phyloP scores from a whole-genome alignment of 2,888 invertebrate genomes.

The Leptogaster cylindrica region DNA sequence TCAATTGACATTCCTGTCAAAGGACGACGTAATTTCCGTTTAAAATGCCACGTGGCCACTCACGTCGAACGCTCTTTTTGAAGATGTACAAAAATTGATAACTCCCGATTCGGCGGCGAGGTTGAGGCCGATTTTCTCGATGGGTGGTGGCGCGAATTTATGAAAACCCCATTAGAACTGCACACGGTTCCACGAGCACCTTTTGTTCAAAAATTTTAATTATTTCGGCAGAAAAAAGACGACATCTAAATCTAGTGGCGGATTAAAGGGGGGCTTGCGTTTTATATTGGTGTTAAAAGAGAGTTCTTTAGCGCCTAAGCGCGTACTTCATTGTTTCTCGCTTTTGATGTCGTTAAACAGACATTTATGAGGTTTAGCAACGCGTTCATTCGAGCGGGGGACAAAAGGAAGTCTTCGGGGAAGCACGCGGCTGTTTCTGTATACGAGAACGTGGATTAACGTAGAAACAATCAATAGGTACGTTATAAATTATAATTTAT shows the following conservation, averaged over 20 bases:
- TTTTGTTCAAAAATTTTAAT: conserved; percentile 38
- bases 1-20: conserved; percentile 43
- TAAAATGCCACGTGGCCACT: conserved; percentile 45
- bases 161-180: conserved; percentile 31
- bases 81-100: conserved; percentile 37
- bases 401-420: too few species aligned
- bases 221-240: conserved; percentile 23
- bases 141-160: conserved; percentile 20
- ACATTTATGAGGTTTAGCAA: too few species aligned
- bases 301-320: conserved; percentile 14
- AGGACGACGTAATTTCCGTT: conserved; percentile 44
- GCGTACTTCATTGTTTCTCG: conserved; percentile 26
- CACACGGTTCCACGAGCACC: conserved; percentile 4
- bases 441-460: too few species aligned
- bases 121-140: conserved; percentile 17
- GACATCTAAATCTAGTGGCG: neutral
- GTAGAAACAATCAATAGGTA: too few species aligned
- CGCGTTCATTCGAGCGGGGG: too few species aligned
- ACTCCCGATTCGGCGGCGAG: conserved; percentile 1
- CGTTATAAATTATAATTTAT: too few species aligned
- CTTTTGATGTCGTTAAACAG: conserved; percentile 26
- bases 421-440: too few species aligned
- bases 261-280: conserved; percentile 3
- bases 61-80: conserved; percentile 3
- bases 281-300: conserved; percentile 4